Percentiles rank a stretch among this genome's conserved stretches.
These are phyloP conservation scores for Galemys pyrenaicus DNA, from an alignment of 2,113 vertebrate species.

Conservation along the genomic window DNA sequence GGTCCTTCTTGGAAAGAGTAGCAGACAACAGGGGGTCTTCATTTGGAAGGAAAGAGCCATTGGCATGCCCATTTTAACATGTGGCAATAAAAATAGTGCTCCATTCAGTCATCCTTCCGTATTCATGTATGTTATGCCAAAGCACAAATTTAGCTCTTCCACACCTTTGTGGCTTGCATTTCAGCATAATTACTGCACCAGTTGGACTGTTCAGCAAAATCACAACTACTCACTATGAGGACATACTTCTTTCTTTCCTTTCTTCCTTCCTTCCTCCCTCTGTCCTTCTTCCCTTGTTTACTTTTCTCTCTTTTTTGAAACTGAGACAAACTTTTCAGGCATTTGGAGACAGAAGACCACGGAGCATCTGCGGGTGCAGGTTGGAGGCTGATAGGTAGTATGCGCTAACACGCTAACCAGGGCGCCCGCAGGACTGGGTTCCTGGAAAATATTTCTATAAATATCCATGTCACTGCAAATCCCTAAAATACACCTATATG, in stretches of 20 bases:
- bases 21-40: neutral
- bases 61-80: neutral
- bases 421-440: neutral
- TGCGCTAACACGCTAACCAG: neutral
- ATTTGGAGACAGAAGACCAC: neutral
- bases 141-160: neutral
- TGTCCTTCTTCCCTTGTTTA: neutral
- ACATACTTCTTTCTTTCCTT: neutral
- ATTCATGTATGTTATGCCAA: neutral
- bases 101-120: neutral
- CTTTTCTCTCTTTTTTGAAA: neutral
- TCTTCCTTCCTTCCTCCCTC: too few species aligned
- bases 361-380: neutral
- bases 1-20: neutral
- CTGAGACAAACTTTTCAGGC: neutral
- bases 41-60: neutral
- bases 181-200: neutral
- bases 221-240: neutral
- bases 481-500: neutral
- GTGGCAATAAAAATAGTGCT: neutral
- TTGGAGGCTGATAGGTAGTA: neutral
- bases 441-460: neutral
- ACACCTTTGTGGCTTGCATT: neutral
- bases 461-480: neutral
- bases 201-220: neutral